Base-by-base conservation (phyloP, 2,113 vertebrate species). In the Mungos mungo region DNA sequence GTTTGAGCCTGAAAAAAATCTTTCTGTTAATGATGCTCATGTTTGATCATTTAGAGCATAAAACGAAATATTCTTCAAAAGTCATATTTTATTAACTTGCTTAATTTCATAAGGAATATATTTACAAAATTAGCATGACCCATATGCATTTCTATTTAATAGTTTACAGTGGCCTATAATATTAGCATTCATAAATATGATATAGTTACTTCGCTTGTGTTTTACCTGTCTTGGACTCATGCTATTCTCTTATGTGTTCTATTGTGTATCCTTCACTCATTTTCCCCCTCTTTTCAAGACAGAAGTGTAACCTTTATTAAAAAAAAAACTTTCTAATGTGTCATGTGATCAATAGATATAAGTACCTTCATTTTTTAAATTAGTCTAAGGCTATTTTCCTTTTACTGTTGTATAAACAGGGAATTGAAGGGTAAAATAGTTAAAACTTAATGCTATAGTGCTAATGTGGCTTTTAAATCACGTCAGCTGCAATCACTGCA, bases 391-490 rank as follows among this genome's bases (percentile, higher is more conserved):
- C 98, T 98, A 98, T 99, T 99, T 99, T 98, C 98, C 97, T 99
- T 99, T 99, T 98, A 99, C 98, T 99, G 98, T 99, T 99, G 98
- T 99, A 99, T 99, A 99, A 99, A 99, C 98, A 99, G 99, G 99
- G 98, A 99, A 99, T 97, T 99, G 99, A 99, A 99, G 99, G 99
- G 99, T 99, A 99, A 99, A 99, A 99, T 99, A 99, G 99, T 99
- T 99, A 99, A 99, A 99, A 99, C 98, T 99, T 99, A 99, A 99
- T 99, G 99, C 98, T 99, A 99, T 99, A 99, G 99, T 99, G 99
- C 98, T 99, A 99, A 99, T 99, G 99, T 98, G 98, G 98, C 99
- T 99, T 99, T 99, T 99, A 99, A 99, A 99, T 99, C 99, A 99
- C 99, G 98, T 99, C 99, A 99, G 99, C 99, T 98, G 99, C 99